A percentile compares a stretch with the other conserved stretches of the same genome.
phyloP scores from a whole-genome alignment of 92 coral and sea anemone genomes.

The Phymanthus crucifer region DNA sequence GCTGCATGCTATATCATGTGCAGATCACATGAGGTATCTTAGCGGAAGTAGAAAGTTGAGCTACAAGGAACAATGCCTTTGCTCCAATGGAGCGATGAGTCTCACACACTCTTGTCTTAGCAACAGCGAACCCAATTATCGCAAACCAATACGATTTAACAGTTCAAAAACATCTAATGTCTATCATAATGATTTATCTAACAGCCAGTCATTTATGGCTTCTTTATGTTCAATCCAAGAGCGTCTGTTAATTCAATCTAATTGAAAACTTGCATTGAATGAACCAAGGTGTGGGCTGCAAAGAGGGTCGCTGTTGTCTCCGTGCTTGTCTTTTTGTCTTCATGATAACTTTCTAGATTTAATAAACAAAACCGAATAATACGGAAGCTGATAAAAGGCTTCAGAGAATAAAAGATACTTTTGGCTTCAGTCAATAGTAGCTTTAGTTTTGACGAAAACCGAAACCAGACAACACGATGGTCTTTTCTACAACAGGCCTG shows the following conservation, averaged over 20 bases:
- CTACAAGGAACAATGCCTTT: background rate
- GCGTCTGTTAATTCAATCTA: background rate
- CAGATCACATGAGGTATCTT: slow-evolving; percentile 26
- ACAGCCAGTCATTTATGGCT: background rate
- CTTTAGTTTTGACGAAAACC: background rate
- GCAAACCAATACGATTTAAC: background rate
- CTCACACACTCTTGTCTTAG: slow-evolving; percentile 23
- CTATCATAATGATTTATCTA: background rate
- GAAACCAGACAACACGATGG: background rate
- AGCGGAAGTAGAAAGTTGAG: slow-evolving; percentile 14
- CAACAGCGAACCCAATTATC: slow-evolving; percentile 12
- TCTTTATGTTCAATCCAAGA: background rate
- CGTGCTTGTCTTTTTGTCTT: background rate
- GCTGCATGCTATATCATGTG: slow-evolving; percentile 10
- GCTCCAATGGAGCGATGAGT: slow-evolving; percentile 4
- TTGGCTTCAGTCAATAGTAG: background rate
- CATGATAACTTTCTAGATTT: background rate
- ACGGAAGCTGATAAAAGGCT: background rate
- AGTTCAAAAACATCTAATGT: background rate
- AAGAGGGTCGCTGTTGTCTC: background rate
- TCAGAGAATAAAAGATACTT: background rate
- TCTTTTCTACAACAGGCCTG: too few relatives aligned
- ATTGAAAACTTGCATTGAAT: background rate
- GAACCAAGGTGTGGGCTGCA: slow-evolving; percentile 1
- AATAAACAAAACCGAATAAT: background rate